Evolutionary conservation across 1,140 invertebrate genomes (phyloP), one percentile per base, ranked within the genome.

Genomic region (Pogonus chalceus): DNA sequence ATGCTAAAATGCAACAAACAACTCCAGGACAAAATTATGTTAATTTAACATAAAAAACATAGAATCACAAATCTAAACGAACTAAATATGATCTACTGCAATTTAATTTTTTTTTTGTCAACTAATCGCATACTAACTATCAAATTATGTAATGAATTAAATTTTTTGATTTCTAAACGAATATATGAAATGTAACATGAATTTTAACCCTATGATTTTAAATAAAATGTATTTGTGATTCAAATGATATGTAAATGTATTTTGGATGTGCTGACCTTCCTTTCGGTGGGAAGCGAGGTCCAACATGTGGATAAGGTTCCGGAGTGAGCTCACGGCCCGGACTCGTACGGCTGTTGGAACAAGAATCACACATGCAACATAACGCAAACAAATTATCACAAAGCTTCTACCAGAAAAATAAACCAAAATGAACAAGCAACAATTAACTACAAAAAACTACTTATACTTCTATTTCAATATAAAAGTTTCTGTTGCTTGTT

Each of bases 221-320:
- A n/a, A 35, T 10, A 14, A 9, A n/a, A 14, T 12, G 20, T 9
- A 12, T 10, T 10, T 20, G 9, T 9, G 31, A 21, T 50, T n/a
- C n/a, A n/a, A n/a, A n/a, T n/a, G 20, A 52, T 47, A 21, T 52
- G 51, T 12, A 24, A 18, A n/a, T 46, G 47, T 46, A 37, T 23
- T 20, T 20, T 39, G 35, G 20, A 2, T 53, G 16, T 16, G 1
- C 46, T 21, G 37, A 43, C 37, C 37, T 43, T 43, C 37, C 37
- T 43, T 43, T 43, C 37, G 86, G 79, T 75, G 86, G 84, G 76
- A 92, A 92, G 68, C 87, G 75, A 52, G 90, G 89, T 59, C 88
- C 89, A 72, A 87, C 87, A 76, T 91, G 88, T 57, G 87, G 88
- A 72, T 82, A 76, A 70, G 81, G 80, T 70, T 90, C 87, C 60